Conservation (phyloP, 2,888 invertebrate species). For the Meiosimyza decipiens region DNA sequence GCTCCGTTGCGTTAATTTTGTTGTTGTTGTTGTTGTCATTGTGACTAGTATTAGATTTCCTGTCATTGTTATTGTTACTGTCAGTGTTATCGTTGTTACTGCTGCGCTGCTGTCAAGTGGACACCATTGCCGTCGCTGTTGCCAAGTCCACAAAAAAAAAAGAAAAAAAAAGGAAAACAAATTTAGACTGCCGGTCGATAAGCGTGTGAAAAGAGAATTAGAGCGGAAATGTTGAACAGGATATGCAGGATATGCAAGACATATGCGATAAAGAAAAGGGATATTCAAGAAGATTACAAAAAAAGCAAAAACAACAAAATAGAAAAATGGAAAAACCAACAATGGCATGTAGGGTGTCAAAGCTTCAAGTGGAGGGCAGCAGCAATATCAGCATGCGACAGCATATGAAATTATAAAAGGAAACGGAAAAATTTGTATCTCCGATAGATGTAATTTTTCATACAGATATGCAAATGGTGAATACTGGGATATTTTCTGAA, state of each 20-base stretch:
- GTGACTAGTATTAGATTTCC: neutral
- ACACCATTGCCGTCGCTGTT: neutral
- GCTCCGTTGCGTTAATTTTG: neutral
- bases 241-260: constrained; percentile 15
- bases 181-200: constrained; percentile 4
- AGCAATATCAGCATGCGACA: too few species aligned
- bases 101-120: constrained; percentile 4
- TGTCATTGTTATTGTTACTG: neutral
- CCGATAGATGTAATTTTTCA: too few species aligned
- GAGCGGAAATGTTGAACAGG: constrained; percentile 20
- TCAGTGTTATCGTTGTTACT: constrained; percentile 5
- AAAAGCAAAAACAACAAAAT: neutral
- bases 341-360: neutral
- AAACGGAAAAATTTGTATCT: too few species aligned
- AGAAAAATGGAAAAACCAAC: neutral
- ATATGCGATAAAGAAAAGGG: neutral
- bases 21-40: neutral
- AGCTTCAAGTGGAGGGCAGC: neutral
- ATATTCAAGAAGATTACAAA: neutral
- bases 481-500: too few species aligned
- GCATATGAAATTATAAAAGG: too few species aligned
- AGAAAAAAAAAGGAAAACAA: constrained; percentile 9
- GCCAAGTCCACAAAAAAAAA: neutral
- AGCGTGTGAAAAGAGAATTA: constrained; percentile 10
- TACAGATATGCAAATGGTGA: too few species aligned